Percentiles rank a stretch among this genome's conserved stretches.
These are phyloP conservation scores for Nyctibius grandis DNA, from an alignment of 2,797 vertebrate species.

Conservation along the genomic window DNA sequence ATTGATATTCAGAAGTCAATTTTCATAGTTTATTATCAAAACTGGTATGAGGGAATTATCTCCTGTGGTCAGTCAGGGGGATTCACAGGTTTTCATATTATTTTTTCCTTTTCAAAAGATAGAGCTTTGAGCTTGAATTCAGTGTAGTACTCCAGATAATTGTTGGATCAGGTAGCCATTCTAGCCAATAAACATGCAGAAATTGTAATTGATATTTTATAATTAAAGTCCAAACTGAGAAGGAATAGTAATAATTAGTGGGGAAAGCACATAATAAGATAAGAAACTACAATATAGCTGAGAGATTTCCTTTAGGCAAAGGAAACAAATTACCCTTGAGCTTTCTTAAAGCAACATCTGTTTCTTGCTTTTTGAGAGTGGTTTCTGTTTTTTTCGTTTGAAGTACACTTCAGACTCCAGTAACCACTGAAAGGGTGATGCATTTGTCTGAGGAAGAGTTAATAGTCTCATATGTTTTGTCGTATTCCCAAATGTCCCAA, in stretches of 20 bases:
- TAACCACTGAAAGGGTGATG: background rate
- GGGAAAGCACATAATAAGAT: background rate
- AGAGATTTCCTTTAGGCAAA: conserved; percentile 11
- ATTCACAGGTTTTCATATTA: background rate
- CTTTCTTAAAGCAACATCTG: background rate
- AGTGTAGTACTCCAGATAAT: background rate
- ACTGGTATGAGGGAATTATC: background rate
- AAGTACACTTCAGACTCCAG: background rate
- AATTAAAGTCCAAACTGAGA: conserved; percentile 41
- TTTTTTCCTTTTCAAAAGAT: background rate
- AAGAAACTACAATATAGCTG: background rate
- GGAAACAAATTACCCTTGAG: background rate
- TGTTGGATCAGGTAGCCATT: background rate
- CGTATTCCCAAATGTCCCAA: background rate
- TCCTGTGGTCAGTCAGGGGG: background rate
- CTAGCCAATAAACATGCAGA: conserved; percentile 11
- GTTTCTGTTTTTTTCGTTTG: background rate
- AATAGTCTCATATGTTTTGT: background rate
- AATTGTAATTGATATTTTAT: conserved; percentile 44
- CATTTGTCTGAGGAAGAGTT: background rate
- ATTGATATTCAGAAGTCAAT: conserved; percentile 1
- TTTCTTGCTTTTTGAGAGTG: background rate
- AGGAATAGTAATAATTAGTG: conserved; percentile 28
- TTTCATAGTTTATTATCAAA: conserved; percentile 39
- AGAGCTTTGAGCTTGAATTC: background rate